These are phyloP conservation scores for Drosophila cognata DNA, from an alignment of 2,888 invertebrate genomes.

Conservation along the genomic window DNA sequence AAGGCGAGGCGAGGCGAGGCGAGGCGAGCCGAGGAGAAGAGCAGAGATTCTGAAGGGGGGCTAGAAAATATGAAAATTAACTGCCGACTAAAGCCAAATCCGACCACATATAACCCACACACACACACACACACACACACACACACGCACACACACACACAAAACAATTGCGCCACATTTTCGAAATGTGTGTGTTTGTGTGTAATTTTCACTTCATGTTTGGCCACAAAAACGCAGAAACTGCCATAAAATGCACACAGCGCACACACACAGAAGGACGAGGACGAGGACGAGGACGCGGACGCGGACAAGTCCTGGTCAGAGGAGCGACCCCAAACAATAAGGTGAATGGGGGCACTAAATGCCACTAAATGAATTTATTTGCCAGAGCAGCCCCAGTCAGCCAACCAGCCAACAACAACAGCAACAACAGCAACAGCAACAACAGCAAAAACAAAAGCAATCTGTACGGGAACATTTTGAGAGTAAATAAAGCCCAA, in stretches of 20 bases:
- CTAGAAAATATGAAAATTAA: slow-evolving; percentile 82
- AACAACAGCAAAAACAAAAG: slow-evolving; percentile 43
- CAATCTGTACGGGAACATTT: slow-evolving; percentile 73
- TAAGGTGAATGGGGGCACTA: slow-evolving; percentile 81
- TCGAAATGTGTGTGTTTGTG: slow-evolving; percentile 48
- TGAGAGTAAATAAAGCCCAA: slow-evolving; percentile 81
- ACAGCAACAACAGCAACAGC: slow-evolving; percentile 33
- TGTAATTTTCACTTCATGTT: slow-evolving; percentile 81
- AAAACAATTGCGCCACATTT: slow-evolving; percentile 76
- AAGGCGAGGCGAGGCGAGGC: background rate
- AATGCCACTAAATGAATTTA: slow-evolving; percentile 83
- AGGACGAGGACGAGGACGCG: background rate
- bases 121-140: slow-evolving; percentile 7
- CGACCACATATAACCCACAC: slow-evolving; percentile 50
- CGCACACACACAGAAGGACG: slow-evolving; percentile 25
- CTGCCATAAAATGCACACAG: slow-evolving; percentile 79
- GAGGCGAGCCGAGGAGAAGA: background rate
- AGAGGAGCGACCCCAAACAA: slow-evolving; percentile 69
- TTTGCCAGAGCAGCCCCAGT: slow-evolving; percentile 59
- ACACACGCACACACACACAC: slow-evolving; percentile 17
- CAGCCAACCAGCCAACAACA: slow-evolving; percentile 1
- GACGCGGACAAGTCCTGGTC: slow-evolving; percentile 32
- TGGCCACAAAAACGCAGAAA: slow-evolving; percentile 79
- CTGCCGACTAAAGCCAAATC: slow-evolving; percentile 81
- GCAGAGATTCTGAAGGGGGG: slow-evolving; percentile 22